phyloP scores from a whole-genome alignment of 2,797 vertebrate genomes.

The Pseudocheirus occidentalis region DNA sequence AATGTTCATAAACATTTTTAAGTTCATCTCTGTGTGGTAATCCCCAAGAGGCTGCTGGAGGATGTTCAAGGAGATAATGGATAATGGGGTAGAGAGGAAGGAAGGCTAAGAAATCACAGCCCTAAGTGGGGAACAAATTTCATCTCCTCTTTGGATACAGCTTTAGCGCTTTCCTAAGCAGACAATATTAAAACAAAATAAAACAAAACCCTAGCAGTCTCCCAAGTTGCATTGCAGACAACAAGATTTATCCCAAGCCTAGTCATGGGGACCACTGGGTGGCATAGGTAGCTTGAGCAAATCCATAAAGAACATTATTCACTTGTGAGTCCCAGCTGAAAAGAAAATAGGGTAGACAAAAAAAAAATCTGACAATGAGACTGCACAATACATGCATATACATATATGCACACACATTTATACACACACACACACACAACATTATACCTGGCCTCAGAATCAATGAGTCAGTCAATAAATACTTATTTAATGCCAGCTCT shows the following conservation, averaged over 20 bases:
- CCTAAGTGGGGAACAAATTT: conserved; percentile 18
- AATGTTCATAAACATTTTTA: conserved; percentile 63
- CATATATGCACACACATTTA: background rate
- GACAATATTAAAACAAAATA: conserved; percentile 39
- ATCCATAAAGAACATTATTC: background rate
- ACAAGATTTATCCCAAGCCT: conserved; percentile 26
- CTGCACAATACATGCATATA: background rate
- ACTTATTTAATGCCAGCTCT: background rate
- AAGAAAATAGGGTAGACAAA: background rate
- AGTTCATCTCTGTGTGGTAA: conserved; percentile 49
- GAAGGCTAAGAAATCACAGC: background rate
- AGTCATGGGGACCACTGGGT: background rate
- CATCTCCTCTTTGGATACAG: background rate
- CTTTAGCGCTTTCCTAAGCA: conserved; percentile 2
- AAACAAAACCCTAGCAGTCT: background rate
- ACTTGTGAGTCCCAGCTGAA: background rate
- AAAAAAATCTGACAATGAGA: background rate
- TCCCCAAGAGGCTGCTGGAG: conserved; percentile 47
- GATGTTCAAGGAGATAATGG: conserved; percentile 67
- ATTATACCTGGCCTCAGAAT: background rate
- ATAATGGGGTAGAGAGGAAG: conserved; percentile 59
- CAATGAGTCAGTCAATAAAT: background rate
- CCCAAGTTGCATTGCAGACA: background rate
- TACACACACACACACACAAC: too few species aligned
- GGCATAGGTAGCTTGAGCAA: background rate